Conservation (phyloP, 2,113 vertebrate genomes). For the Pelodiscus sinensis region DNA sequence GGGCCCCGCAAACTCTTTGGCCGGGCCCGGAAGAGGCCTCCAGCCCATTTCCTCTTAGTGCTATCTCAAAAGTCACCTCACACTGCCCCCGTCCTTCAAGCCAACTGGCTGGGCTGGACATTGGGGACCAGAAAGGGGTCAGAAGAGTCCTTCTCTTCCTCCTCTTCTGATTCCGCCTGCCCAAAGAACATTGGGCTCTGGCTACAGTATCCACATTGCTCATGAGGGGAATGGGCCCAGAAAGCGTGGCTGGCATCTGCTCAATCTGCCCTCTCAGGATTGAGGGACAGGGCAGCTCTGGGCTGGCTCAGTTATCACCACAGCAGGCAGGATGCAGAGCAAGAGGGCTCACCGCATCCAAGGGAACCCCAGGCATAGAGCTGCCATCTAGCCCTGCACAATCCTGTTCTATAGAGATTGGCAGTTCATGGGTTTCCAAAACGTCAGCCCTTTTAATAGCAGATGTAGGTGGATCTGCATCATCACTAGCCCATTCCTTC, state of each 20-base stretch:
- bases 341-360: background rate
- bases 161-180: background rate
- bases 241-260: background rate
- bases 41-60: background rate
- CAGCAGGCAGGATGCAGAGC: background rate
- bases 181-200: background rate
- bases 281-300: background rate
- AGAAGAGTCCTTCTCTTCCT: background rate
- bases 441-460: background rate
- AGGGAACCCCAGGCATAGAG: background rate
- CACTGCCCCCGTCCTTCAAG: background rate
- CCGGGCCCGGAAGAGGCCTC: too few relatives aligned
- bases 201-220: background rate
- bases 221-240: background rate
- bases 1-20: too few relatives aligned
- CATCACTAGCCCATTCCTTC: background rate
- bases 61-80: background rate
- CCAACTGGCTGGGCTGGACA: background rate
- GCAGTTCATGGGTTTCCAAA: background rate
- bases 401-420: background rate
- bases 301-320: background rate
- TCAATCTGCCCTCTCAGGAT: background rate
- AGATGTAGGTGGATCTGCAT: background rate
- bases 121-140: background rate
- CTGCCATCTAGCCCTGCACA: background rate